Conservation (phyloP, 53 echinoderm and acorn worm genomes). For the Antedon mediterranea region DNA sequence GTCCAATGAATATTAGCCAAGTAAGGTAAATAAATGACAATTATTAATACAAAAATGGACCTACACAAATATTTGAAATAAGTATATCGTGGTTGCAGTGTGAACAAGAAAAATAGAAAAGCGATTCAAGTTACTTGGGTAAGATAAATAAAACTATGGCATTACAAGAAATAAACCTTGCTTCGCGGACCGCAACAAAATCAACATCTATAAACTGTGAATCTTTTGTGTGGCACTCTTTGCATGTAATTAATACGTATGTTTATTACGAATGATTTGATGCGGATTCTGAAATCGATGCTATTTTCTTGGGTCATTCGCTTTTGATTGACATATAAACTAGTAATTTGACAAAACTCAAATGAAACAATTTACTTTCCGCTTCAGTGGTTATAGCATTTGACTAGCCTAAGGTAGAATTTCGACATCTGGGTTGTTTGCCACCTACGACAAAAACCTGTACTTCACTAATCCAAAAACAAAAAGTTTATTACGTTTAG, state of each 20-base stretch:
- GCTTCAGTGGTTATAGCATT: background rate
- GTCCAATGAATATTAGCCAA: too few relatives aligned
- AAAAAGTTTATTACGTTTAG: slow-evolving; percentile 1
- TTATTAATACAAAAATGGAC: background rate
- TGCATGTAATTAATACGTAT: background rate
- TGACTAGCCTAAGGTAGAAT: background rate
- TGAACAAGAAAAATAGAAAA: background rate
- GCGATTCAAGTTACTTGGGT: background rate
- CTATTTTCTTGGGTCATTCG: background rate
- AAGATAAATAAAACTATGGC: background rate
- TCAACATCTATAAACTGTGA: background rate
- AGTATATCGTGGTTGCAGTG: background rate
- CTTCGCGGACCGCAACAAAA: background rate
- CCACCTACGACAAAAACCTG: background rate
- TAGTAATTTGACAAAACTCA: background rate
- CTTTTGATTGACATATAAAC: background rate
- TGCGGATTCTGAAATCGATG: background rate
- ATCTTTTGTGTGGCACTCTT: background rate
- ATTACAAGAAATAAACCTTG: background rate
- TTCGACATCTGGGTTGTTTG: background rate
- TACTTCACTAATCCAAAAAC: background rate
- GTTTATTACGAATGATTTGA: background rate
- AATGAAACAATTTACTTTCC: background rate
- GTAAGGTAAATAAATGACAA: too few relatives aligned
- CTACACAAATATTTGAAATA: background rate